phyloP scores from a whole-genome alignment of 2,113 vertebrate species.

The Sterrhoptilus dennistouni region DNA sequence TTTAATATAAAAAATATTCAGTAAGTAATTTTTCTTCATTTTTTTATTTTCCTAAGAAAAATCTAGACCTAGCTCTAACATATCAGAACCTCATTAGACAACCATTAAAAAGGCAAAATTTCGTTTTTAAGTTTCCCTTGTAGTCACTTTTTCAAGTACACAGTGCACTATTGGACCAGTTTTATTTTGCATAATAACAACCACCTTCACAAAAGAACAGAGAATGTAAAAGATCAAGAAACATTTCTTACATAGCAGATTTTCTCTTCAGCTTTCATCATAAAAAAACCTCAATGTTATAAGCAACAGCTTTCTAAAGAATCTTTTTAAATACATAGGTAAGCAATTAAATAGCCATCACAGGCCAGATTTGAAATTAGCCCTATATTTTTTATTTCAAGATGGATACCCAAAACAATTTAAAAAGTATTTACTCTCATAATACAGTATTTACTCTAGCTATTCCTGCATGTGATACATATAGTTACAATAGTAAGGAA shows the following conservation, averaged over 20 bases:
- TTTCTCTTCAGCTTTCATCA: background rate
- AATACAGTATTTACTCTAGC: background rate
- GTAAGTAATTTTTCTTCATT: background rate
- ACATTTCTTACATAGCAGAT: background rate
- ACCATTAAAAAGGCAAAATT: background rate
- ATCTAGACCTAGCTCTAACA: background rate
- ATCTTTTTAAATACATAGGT: background rate
- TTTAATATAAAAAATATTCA: constrained; percentile 41
- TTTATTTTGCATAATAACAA: background rate
- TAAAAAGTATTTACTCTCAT: background rate
- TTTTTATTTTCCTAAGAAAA: background rate
- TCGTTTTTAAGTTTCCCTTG: background rate
- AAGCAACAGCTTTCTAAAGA: background rate
- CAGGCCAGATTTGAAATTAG: background rate
- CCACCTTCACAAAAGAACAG: background rate
- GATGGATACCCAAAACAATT: background rate
- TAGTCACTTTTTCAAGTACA: background rate
- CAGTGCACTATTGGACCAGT: background rate
- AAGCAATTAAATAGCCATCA: background rate
- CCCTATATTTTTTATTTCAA: background rate
- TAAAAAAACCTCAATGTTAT: background rate
- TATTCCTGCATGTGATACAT: background rate
- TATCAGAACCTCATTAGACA: background rate
- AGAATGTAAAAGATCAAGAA: background rate
- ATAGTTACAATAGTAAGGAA: background rate